A percentile compares a stretch with the other conserved stretches of the same genome.
phyloP scores from a whole-genome alignment of 2,113 vertebrate species.

The Acanthochromis polyacanthus region DNA sequence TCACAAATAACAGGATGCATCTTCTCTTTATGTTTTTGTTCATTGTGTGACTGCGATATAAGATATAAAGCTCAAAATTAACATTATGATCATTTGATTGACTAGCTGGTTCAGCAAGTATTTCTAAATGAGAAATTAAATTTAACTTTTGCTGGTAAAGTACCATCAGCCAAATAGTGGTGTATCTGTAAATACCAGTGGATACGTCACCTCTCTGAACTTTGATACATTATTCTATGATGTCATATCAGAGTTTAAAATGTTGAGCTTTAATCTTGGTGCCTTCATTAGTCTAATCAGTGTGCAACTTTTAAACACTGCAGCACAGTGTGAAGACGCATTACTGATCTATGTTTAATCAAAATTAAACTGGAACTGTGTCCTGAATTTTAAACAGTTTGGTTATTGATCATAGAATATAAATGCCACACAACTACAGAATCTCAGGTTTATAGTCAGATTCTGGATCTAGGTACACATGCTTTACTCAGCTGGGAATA shows the following conservation, averaged over 20 bases:
- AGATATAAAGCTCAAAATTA: neutral
- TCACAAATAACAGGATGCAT: neutral
- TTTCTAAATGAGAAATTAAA: conserved; percentile 30
- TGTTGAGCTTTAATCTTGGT: neutral
- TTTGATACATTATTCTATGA: neutral
- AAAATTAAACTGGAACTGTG: too few species aligned
- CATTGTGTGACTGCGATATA: neutral
- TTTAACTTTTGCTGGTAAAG: conserved; percentile 39
- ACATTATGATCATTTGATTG: conserved; percentile 9
- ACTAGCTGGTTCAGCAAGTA: conserved; percentile 5
- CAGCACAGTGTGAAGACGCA: neutral
- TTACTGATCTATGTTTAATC: neutral
- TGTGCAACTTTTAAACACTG: neutral
- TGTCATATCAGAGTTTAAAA: neutral
- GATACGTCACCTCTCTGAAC: neutral
- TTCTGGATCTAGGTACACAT: too few species aligned
- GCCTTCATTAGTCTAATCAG: neutral
- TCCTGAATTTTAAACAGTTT: neutral
- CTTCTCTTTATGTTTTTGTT: neutral
- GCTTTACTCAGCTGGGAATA: too few species aligned
- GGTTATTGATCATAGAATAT: neutral
- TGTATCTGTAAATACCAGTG: conserved; percentile 3
- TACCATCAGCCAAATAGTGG: neutral
- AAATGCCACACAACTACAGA: neutral
- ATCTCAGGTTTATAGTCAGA: too few species aligned